phyloP scores from a whole-genome alignment of 1,140 invertebrate species.

The Dufourea novaeangliae region DNA sequence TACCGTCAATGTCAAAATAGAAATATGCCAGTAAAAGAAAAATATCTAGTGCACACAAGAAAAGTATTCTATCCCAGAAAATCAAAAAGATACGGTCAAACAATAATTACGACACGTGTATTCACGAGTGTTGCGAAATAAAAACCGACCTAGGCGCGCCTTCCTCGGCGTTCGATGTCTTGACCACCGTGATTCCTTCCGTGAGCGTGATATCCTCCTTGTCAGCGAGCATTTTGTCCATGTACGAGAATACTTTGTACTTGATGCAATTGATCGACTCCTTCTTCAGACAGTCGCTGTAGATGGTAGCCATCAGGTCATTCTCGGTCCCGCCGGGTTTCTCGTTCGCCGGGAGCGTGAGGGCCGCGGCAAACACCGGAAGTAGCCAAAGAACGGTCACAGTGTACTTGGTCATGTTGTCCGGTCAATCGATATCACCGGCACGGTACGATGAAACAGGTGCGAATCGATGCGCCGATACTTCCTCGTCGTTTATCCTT shows the following conservation, averaged over 20 bases:
- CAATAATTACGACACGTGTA: too few relatives aligned
- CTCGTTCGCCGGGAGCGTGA: slow-evolving; percentile 85
- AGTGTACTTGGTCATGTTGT: slow-evolving; percentile 60
- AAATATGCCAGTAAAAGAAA: too few relatives aligned
- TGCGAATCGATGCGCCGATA: not conserved
- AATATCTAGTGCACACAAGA: not conserved
- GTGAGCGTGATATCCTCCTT: slow-evolving; percentile 89
- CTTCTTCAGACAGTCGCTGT: slow-evolving; percentile 89
- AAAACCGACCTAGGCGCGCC: slow-evolving; percentile 87
- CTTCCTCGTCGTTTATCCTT: not conserved
- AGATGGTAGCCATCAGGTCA: slow-evolving; percentile 88
- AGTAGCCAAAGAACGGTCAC: slow-evolving; percentile 65
- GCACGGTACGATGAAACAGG: not conserved
- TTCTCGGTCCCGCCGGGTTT: slow-evolving; percentile 86
- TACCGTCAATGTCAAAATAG: too few relatives aligned
- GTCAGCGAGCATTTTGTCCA: slow-evolving; percentile 89
- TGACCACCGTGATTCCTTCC: slow-evolving; percentile 91
- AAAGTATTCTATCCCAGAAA: too few relatives aligned
- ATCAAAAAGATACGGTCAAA: too few relatives aligned
- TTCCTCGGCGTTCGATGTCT: slow-evolving; percentile 86
- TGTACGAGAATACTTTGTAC: slow-evolving; percentile 91
- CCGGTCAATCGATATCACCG: not conserved
- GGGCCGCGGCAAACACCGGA: slow-evolving; percentile 79
- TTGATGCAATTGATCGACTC: slow-evolving; percentile 91
- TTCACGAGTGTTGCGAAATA: not conserved